phyloP scores from a whole-genome alignment of 2,888 invertebrate species.

The Agrotis clavis region DNA sequence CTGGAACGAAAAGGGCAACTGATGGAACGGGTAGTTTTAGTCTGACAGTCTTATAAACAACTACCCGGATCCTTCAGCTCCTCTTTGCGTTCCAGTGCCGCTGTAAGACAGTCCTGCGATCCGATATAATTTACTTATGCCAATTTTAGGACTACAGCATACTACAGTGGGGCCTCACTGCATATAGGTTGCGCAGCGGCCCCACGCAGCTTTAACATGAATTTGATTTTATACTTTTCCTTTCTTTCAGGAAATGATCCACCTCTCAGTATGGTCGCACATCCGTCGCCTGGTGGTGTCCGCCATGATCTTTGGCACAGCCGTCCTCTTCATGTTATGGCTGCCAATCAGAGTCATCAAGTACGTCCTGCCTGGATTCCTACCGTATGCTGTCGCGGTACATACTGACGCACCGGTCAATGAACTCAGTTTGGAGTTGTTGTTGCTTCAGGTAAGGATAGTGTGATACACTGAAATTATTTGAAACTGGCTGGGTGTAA shows the following conservation, averaged over 20 bases:
- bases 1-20: too few relatives aligned
- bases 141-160: too few relatives aligned
- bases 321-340: conserved; percentile 99
- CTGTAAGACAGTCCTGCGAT: too few relatives aligned
- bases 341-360: conserved; percentile 97
- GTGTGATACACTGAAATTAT: not conserved
- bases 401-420: conserved; percentile 96
- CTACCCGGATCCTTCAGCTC: too few relatives aligned
- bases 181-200: too few relatives aligned
- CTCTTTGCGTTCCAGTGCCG: too few relatives aligned
- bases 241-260: conserved; percentile 97
- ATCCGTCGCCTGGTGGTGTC: conserved; percentile 97
- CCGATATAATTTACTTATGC: too few relatives aligned
- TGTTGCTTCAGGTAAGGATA: conserved; percentile 94
- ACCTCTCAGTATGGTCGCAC: conserved; percentile 97
- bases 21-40: too few relatives aligned
- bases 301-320: conserved; percentile 98
- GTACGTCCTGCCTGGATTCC: conserved; percentile 95
- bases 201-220: too few relatives aligned
- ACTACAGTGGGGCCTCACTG: too few relatives aligned
- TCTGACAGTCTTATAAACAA: too few relatives aligned
- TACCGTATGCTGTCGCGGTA: conserved; percentile 98
- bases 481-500: not conserved
- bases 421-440: conserved; percentile 97
- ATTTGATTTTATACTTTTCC: not conserved